Percentiles rank a stretch among this genome's conserved stretches.
Conservation (phyloP, 2,113 vertebrate genomes). For the Grammomys surdaster region DNA sequence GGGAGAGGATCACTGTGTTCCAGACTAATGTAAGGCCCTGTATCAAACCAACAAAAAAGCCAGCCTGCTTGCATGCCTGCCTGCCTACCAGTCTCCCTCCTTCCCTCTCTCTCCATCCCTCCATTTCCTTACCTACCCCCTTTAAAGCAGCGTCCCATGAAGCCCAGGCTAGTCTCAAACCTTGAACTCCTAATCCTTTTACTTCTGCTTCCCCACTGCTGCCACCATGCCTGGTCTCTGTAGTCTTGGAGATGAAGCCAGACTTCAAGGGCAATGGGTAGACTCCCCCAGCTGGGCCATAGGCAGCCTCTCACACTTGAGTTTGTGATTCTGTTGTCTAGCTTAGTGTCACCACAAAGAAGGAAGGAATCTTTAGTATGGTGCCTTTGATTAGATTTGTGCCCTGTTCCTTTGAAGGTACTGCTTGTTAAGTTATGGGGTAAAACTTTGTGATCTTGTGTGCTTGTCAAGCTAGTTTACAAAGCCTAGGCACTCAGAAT, state of each 20-base stretch:
- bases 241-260: not conserved
- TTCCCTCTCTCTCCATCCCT: fast-evolving
- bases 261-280: not conserved
- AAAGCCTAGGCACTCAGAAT: not conserved
- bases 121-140: too few relatives aligned
- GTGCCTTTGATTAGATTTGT: not conserved
- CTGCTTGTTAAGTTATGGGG: not conserved
- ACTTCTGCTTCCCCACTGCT: not conserved
- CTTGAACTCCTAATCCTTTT: not conserved
- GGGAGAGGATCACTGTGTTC: not conserved
- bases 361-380: not conserved
- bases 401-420: not conserved
- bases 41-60: not conserved
- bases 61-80: not conserved
- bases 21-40: not conserved
- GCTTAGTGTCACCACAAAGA: not conserved
- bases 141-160: not conserved
- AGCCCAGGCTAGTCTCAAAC: not conserved
- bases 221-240: not conserved
- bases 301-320: not conserved
- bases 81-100: too few relatives aligned
- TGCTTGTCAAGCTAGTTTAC: not conserved
- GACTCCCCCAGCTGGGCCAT: not conserved
- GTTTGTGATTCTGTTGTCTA: not conserved
- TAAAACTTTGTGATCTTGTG: too few relatives aligned